Percentiles rank a stretch among this genome's conserved stretches.
Evolutionary conservation across 2,113 vertebrate species (phyloP).

Genomic region (Peromyscus leucopus): DNA sequence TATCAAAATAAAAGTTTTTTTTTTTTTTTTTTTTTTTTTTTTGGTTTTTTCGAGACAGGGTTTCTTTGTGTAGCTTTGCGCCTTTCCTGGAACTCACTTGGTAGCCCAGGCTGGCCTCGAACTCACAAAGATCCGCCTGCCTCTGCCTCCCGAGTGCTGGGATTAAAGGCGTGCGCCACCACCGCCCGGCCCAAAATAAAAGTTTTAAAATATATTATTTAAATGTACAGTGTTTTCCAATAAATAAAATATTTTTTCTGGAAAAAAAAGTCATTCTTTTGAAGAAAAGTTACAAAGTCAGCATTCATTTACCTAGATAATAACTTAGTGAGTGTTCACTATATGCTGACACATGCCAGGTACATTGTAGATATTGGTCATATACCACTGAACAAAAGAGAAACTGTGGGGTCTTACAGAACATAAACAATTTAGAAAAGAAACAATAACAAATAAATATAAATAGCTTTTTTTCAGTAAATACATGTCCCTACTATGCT

Average conservation of each 20-base stretch:
- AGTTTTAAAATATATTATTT: background rate
- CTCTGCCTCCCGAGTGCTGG: too few relatives aligned
- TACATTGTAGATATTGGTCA: too few relatives aligned
- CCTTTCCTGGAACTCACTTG: too few relatives aligned
- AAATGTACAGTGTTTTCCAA: background rate
- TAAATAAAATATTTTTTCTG: background rate
- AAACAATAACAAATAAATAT: background rate
- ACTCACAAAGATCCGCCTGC: too few relatives aligned
- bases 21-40: too few relatives aligned
- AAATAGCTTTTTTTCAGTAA: background rate
- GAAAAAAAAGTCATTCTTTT: background rate
- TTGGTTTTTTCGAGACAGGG: too few relatives aligned
- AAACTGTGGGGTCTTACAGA: background rate
- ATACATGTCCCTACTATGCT: background rate
- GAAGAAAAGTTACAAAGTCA: background rate
- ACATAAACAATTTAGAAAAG: background rate
- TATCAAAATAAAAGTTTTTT: too few relatives aligned
- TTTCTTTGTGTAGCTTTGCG: too few relatives aligned
- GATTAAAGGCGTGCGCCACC: too few relatives aligned
- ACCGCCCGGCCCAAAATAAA: too few relatives aligned
- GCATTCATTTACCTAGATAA: background rate
- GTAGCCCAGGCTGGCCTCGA: too few relatives aligned
- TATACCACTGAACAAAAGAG: background rate
- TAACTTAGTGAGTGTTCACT: background rate
- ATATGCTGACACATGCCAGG: background rate